phyloP scores from a whole-genome alignment of 2,113 vertebrate genomes.

The Limanda limanda region DNA sequence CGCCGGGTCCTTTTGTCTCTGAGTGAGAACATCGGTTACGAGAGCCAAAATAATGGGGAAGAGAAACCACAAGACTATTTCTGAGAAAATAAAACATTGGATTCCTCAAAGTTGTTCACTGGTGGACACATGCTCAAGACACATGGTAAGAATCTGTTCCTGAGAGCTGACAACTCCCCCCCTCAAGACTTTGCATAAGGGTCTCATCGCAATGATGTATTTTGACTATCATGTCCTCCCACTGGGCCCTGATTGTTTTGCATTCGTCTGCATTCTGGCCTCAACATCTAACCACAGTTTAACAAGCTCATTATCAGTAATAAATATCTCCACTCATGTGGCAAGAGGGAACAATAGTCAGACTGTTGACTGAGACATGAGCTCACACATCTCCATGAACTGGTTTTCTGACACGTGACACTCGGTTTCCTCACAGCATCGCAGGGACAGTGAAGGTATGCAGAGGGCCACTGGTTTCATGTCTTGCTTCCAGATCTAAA shows the following conservation, averaged over 20 bases:
- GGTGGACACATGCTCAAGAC: background rate
- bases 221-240: slow-evolving; percentile 28
- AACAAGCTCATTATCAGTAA: slow-evolving; percentile 42
- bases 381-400: slow-evolving; percentile 57
- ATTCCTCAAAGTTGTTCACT: background rate
- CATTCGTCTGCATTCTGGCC: slow-evolving; percentile 8
- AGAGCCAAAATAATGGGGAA: background rate
- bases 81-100: background rate
- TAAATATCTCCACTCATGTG: slow-evolving; percentile 38
- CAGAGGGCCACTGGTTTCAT: background rate
- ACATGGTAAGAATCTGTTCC: background rate
- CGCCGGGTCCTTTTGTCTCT: background rate
- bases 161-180: background rate
- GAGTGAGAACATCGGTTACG: background rate
- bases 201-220: background rate
- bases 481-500: background rate
- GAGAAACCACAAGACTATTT: background rate
- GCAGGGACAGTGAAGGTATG: slow-evolving; percentile 10
- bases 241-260: slow-evolving; percentile 11
- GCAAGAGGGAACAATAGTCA: slow-evolving; percentile 39
- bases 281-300: slow-evolving; percentile 6
- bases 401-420: slow-evolving; percentile 60
- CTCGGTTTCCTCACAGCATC: slow-evolving; percentile 13
- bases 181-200: slow-evolving; percentile 1
- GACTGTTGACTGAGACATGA: slow-evolving; percentile 57